These are phyloP conservation scores for Mionectes olivaceus DNA, from an alignment of 2,797 vertebrate genomes.

Conservation along the genomic window DNA sequence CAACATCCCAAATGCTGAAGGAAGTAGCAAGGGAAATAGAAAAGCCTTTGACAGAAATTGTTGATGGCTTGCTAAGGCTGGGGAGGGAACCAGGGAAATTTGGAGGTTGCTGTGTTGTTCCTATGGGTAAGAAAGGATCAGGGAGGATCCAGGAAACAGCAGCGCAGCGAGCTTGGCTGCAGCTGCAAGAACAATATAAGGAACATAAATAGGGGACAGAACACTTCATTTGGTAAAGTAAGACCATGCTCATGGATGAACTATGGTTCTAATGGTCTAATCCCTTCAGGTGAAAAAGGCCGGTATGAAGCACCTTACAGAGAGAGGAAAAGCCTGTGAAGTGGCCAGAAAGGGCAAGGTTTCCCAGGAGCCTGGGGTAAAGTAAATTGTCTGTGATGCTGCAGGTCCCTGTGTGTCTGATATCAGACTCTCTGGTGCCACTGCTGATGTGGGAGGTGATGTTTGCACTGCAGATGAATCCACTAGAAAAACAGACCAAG, in stretches of 20 bases:
- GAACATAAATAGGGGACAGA: conserved; percentile 6
- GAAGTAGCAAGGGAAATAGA: conserved; percentile 80
- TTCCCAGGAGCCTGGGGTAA: neutral
- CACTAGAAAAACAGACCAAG: conserved; percentile 22
- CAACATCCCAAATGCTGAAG: conserved; percentile 78
- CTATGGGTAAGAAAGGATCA: conserved; percentile 64
- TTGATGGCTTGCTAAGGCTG: conserved; percentile 76
- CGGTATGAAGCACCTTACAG: neutral
- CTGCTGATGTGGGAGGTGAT: neutral
- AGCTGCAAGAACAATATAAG: conserved; percentile 59
- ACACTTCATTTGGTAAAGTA: neutral
- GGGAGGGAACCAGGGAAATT: conserved; percentile 75
- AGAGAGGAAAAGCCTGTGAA: neutral
- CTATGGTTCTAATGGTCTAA: neutral
- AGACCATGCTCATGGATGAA: neutral
- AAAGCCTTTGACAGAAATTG: conserved; percentile 80
- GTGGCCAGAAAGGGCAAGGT: neutral
- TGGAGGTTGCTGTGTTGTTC: conserved; percentile 72
- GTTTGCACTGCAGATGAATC: conserved; percentile 7
- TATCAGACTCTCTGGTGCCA: conserved; percentile 43
- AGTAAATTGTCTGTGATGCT: neutral
- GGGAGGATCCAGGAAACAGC: conserved; percentile 48
- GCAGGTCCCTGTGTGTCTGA: neutral
- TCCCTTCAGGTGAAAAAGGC: neutral
- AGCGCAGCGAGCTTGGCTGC: conserved; percentile 52